These are phyloP conservation scores for Saccostrea cuccullata DNA, from an alignment of 1,140 invertebrate species.

Conservation along the genomic window DNA sequence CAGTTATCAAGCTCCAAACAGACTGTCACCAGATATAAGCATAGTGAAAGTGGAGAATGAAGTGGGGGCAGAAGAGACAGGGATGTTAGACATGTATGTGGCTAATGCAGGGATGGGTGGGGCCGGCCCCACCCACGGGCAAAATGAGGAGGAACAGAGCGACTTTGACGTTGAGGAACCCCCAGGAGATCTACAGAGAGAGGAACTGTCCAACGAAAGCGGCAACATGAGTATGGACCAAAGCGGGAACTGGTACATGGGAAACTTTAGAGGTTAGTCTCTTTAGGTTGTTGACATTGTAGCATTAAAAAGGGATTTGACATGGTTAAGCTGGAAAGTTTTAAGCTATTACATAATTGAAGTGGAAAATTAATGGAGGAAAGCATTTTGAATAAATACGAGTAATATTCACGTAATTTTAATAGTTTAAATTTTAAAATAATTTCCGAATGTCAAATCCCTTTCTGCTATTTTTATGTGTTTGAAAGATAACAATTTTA, in stretches of 20 bases:
- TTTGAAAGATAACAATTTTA: background rate
- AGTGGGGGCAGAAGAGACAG: background rate
- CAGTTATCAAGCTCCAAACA: background rate
- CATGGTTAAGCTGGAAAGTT: background rate
- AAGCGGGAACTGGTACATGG: conserved; percentile 50
- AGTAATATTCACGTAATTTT: too few species aligned
- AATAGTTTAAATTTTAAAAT: too few species aligned
- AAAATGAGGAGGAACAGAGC: conserved; percentile 9
- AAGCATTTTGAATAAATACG: too few species aligned
- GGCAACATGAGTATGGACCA: conserved; percentile 45
- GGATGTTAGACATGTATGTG: conserved; percentile 43
- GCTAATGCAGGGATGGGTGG: conserved; percentile 29
- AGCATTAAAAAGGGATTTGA: background rate
- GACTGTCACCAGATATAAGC: conserved; percentile 45
- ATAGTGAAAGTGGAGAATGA: conserved; percentile 48
- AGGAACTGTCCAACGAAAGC: conserved; percentile 48
- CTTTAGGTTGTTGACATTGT: background rate
- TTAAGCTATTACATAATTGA: background rate
- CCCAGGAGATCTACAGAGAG: conserved; percentile 21
- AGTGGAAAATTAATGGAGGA: too few species aligned
- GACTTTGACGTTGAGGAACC: conserved; percentile 49
- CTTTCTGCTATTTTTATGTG: background rate
- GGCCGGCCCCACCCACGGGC: background rate
- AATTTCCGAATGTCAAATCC: too few species aligned
- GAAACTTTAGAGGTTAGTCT: conserved; percentile 44